These are phyloP conservation scores for Synergus laeviventris DNA, from an alignment of 2,888 invertebrate species.

Conservation along the genomic window DNA sequence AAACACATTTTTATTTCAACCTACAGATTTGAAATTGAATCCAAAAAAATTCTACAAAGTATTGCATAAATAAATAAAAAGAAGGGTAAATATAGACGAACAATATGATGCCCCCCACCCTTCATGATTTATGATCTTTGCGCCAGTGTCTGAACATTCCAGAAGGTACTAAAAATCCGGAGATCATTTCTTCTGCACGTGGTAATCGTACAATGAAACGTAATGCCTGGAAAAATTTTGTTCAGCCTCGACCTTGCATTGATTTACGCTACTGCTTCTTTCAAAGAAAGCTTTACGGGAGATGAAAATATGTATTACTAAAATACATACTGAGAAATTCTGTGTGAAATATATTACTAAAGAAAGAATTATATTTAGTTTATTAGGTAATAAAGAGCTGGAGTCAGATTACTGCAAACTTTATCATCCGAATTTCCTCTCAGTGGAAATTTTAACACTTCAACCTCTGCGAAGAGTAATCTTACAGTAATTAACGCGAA, in stretches of 20 bases:
- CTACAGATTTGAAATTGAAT: no score
- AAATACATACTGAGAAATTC: not conserved
- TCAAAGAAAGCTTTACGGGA: slow-evolving; percentile 18
- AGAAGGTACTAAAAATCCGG: slow-evolving; percentile 37
- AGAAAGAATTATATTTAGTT: not conserved
- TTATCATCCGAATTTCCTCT: slow-evolving; percentile 1
- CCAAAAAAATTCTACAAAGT: not conserved
- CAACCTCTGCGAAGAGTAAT: slow-evolving; percentile 31
- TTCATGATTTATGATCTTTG: slow-evolving; percentile 5
- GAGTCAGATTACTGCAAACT: slow-evolving; percentile 22
- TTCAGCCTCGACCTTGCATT: slow-evolving; percentile 33
- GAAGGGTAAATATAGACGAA: not conserved
- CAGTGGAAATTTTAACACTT: slow-evolving; percentile 8
- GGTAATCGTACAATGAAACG: slow-evolving; percentile 37
- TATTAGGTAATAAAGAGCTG: slow-evolving; percentile 18
- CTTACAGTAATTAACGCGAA: slow-evolving; percentile 14
- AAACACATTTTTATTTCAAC: not conserved
- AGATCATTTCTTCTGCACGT: slow-evolving; percentile 34
- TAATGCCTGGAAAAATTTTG: slow-evolving; percentile 23
- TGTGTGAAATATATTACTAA: not conserved
- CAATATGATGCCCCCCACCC: slow-evolving; percentile 3
- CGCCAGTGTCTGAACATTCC: slow-evolving; percentile 30
- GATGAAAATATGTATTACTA: not conserved
- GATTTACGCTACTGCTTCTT: slow-evolving; percentile 24
- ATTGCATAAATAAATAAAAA: not conserved